These are phyloP conservation scores for Trichogramma dendrolimi DNA, from an alignment of 2,888 invertebrate genomes.

Conservation along the genomic window DNA sequence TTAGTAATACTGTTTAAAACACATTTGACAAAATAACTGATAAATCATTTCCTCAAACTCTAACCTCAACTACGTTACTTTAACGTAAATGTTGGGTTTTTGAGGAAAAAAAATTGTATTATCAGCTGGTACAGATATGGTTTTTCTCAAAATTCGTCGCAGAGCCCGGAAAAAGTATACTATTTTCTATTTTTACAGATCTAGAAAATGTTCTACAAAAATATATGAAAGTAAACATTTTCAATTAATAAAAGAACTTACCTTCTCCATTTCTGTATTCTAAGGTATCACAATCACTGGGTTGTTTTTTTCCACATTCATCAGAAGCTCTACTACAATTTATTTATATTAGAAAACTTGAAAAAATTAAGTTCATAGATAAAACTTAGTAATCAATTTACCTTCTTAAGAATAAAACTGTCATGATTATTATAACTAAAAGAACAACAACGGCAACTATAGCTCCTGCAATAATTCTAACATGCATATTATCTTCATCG, in stretches of 20 bases:
- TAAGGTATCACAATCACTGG: constrained; percentile 88
- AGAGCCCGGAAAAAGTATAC: not conserved
- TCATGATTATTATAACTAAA: constrained; percentile 81
- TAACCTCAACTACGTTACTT: too few relatives aligned
- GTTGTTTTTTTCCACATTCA: constrained; percentile 93
- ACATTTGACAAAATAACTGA: too few relatives aligned
- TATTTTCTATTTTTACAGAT: not conserved
- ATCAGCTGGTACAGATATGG: too few relatives aligned
- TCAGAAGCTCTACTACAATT: constrained; percentile 71
- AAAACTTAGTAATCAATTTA: constrained; percentile 43
- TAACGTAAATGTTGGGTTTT: too few relatives aligned
- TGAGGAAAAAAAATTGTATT: too few relatives aligned
- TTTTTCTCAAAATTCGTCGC: not conserved
- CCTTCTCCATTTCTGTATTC: constrained; percentile 91
- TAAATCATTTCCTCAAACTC: too few relatives aligned
- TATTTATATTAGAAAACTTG: constrained; percentile 40
- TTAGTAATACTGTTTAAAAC: too few relatives aligned
- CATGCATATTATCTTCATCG: constrained; percentile 81
- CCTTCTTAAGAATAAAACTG: constrained; percentile 83
- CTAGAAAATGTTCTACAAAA: not conserved
- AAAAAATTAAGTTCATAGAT: constrained; percentile 13
- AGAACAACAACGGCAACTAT: constrained; percentile 90
- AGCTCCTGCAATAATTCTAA: constrained; percentile 86
- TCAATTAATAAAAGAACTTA: constrained; percentile 50
- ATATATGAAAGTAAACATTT: not conserved